Base-by-base conservation (phyloP, 2,888 invertebrate genomes). In the Hydroisotoma schaefferi region DNA sequence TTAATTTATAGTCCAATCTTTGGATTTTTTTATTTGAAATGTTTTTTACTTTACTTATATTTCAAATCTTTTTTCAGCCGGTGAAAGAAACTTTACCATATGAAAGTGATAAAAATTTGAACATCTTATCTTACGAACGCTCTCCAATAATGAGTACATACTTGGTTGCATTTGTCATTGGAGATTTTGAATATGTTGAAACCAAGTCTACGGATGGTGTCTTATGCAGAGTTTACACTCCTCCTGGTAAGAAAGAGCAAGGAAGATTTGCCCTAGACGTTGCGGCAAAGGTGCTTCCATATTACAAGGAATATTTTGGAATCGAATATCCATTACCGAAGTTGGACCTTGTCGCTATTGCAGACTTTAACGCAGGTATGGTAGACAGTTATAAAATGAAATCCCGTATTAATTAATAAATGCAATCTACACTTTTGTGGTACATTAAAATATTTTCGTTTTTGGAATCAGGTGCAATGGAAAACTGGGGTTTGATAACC, bases 311-410 rank as follows among this genome's bases (percentile, higher is more conserved):
- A 55, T 98, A 95, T 78, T 98, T 98, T 78, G 86, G 90, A 67
- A 89, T 97, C 74, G 88, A 92, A 1, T 97, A 95, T 80, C 94
- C 95, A 0, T 79, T 98, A 68, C 94, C 95, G 22, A 98, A 98
- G 78, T 90, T 95, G 77, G 98, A 98, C 79, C 82, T 97, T 58
- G 92, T 98, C 73, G 95, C 97, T 10, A 90, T 98, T 74, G 88
- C 94, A 2, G 97, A 97, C 76, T 95, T 97, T 76, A 87, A 91
- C 56, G 88, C 90, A 65, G 94, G 83, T 81, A 49, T n/a, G 28
- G 15, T 51, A 51, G 2, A n/a, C 43, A 15, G 27, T 43, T 56
- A 44, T 52, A 23, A 23, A 43, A 54, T 23, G 2, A 38, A 3
- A 3, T 38, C 23, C 10, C 22, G 26, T 2, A 26, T 22, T 10